phyloP scores from a whole-genome alignment of 1,140 invertebrate species.

The Venturia canescens region DNA sequence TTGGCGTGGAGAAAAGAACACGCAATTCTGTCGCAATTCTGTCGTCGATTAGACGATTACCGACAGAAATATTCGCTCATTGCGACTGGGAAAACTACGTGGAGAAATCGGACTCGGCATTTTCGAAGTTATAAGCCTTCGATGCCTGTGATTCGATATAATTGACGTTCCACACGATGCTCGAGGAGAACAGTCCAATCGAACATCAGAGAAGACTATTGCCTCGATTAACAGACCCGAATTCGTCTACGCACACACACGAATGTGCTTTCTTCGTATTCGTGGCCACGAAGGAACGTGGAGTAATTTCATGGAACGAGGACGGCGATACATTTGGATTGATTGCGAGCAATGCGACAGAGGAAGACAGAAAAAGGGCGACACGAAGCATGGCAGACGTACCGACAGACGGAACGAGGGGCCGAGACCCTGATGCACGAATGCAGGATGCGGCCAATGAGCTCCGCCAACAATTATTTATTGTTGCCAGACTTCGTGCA shows the following conservation, averaged over 20 bases:
- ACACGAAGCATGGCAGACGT: constrained; percentile 63
- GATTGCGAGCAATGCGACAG: constrained; percentile 42
- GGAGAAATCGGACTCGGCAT: not conserved
- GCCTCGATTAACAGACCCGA: constrained; percentile 8
- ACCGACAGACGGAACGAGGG: constrained; percentile 69
- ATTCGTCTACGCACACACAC: constrained; percentile 16
- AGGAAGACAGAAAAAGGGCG: constrained; percentile 63
- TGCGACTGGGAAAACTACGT: too few relatives aligned
- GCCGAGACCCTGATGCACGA: constrained; percentile 63
- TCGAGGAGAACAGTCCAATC: not conserved
- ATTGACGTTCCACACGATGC: too few relatives aligned
- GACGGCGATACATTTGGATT: constrained; percentile 17
- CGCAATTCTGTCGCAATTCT: not conserved
- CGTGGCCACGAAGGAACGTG: not conserved
- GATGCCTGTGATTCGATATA: too few relatives aligned
- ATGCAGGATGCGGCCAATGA: constrained; percentile 76
- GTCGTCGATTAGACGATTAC: not conserved
- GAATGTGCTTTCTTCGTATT: not conserved
- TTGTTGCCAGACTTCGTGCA: constrained; percentile 68
- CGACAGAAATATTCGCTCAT: too few relatives aligned
- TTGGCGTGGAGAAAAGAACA: not conserved
- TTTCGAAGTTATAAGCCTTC: too few relatives aligned
- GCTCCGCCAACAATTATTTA: constrained; percentile 74
- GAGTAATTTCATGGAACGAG: constrained; percentile 12
- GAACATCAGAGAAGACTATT: constrained; percentile 2